Conservation (phyloP, 2,797 vertebrate genomes). For the Tinamus major region DNA sequence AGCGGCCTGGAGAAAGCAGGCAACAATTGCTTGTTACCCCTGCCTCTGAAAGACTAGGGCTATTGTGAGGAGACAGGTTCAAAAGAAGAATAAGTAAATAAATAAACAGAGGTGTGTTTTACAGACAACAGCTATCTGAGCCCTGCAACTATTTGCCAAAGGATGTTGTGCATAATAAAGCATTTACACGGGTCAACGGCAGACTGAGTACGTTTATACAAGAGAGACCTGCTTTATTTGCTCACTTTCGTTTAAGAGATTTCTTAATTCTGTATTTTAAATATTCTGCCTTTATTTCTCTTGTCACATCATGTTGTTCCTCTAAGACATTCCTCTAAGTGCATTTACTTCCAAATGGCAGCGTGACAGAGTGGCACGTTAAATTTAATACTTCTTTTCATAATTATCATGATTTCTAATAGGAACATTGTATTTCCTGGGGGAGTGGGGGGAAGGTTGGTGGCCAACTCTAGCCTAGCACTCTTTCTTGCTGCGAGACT, state of each 20-base stretch:
- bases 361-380: neutral
- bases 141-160: neutral
- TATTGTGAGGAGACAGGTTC: neutral
- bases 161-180: slow-evolving; percentile 23
- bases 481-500: neutral
- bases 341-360: neutral
- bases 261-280: slow-evolving; percentile 18
- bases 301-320: neutral
- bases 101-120: neutral
- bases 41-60: neutral
- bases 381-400: neutral
- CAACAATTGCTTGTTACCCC: neutral
- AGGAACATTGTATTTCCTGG: neutral
- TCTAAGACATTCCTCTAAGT: neutral
- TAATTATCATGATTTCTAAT: neutral
- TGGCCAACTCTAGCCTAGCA: neutral
- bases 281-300: slow-evolving; percentile 14
- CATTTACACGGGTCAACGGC: neutral
- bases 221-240: slow-evolving; percentile 44
- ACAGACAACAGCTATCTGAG: neutral
- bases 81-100: neutral
- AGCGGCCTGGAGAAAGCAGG: neutral
- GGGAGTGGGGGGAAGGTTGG: neutral
- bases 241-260: slow-evolving; percentile 48
- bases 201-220: slow-evolving; percentile 26